Conservation (phyloP, 2,113 vertebrate genomes). For the Gymnogyps californianus region DNA sequence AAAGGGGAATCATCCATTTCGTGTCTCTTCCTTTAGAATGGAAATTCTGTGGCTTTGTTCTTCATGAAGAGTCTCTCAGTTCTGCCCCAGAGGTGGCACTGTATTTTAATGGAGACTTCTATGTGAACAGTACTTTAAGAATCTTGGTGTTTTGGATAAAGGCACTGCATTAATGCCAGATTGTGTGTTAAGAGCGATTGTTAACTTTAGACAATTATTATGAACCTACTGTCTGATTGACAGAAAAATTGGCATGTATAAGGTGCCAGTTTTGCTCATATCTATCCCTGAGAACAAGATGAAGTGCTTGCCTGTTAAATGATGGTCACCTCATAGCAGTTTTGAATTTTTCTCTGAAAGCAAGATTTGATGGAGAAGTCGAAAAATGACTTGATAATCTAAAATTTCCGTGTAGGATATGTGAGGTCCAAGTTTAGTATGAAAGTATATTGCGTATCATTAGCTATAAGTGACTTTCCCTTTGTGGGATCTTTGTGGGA, state of each 20-base stretch:
- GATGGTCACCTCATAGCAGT: background rate
- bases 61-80: background rate
- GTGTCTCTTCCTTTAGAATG: background rate
- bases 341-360: background rate
- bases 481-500: background rate
- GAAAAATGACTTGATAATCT: background rate
- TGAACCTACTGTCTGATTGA: background rate
- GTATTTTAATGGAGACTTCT: background rate
- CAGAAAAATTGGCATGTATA: background rate
- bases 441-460: background rate
- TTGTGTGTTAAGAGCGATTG: background rate
- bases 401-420: background rate
- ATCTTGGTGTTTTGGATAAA: background rate
- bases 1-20: background rate
- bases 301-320: background rate
- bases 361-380: background rate
- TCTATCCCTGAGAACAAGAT: background rate
- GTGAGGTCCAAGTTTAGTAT: background rate
- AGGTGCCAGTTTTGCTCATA: background rate
- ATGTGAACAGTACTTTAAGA: background rate
- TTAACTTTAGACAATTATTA: background rate
- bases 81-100: background rate
- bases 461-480: background rate
- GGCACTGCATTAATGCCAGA: background rate
- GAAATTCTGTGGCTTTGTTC: background rate